Evolutionary conservation across 1,140 invertebrate genomes (phyloP).

Genomic region (Lutraria rhynchaena): DNA sequence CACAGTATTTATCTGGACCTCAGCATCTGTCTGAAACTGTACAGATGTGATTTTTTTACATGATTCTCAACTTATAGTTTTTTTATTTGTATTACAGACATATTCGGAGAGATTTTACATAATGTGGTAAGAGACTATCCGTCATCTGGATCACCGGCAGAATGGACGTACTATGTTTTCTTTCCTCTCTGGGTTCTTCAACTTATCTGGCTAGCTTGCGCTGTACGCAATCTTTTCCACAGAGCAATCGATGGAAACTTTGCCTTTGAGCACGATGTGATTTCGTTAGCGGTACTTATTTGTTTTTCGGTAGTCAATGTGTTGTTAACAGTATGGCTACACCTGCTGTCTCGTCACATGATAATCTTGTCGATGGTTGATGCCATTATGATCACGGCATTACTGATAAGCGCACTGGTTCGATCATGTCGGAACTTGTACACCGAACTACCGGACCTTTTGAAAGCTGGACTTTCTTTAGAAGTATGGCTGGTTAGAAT

Average conservation of each 20-base stretch:
- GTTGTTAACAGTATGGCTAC: constrained; percentile 13
- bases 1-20: too few relatives aligned
- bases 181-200: constrained; percentile 8
- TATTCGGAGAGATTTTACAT: constrained; percentile 8
- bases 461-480: constrained; percentile 13
- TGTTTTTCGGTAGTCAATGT: constrained; percentile 13
- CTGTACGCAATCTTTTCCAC: constrained; percentile 1
- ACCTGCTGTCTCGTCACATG: constrained; percentile 1
- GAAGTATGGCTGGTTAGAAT: constrained; percentile 19
- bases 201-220: constrained; percentile 8
- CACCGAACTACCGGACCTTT: background rate
- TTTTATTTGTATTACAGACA: too few relatives aligned
- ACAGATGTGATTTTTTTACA: too few relatives aligned
- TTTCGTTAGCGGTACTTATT: constrained; percentile 16
- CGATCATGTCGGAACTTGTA: constrained; percentile 4
- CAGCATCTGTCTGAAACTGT: too few relatives aligned
- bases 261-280: constrained; percentile 20
- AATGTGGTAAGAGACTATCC: constrained; percentile 1
- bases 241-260: background rate
- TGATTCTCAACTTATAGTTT: too few relatives aligned
- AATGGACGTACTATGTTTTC: constrained; percentile 24
- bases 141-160: background rate
- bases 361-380: constrained; percentile 23
- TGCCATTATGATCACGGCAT: constrained; percentile 1
- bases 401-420: background rate